Evolutionary conservation across 1,140 invertebrate species (phyloP), one percentile per base, ranked within the genome.

Genomic region (Drosophila orena): DNA sequence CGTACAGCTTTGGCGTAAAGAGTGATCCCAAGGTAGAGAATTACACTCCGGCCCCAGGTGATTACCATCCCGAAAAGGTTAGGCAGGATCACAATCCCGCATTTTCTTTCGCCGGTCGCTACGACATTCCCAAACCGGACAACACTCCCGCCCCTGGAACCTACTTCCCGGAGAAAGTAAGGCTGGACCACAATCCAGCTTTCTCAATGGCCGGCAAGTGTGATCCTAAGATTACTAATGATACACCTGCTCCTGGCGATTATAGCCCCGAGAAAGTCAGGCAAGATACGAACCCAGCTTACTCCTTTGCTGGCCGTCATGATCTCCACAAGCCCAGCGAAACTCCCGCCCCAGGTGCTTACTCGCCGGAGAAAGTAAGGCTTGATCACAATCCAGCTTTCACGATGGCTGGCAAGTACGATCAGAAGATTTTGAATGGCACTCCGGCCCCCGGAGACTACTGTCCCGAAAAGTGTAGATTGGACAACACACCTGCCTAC

Each of bases 321-420:
- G 93, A 94, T 57, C 93, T 93, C n/a, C 92, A 93, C 7, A 95
- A 95, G 92, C 70, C 92, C 3, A 96, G 96, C 81, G 93, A 94
- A 27, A 96, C 95, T 6, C 97, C 97, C 2, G 95, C 96, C 74
- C 94, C 97, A 76, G 93, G 96, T 80, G 93, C 95, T 90, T 94
- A 98, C 93, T 94, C 95, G 93, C 96, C 96, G 2, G 96, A 97
- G 90, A 94, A 94, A 54, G 91, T 93, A 30, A 94, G 94, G 37
- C 93, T 93, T 60, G 94, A 95, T 77, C 93, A 93, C 38, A 93
- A 94, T 44, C 95, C 94, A 6, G 93, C 94, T 58, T 96, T 93
- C 80, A 93, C 93, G 20, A 95, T 95, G 64, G 93, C 93, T 7
- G 92, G 94, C 12, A 95, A 94, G 91, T 93, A 93, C 27, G 91